Percentiles rank a stretch among this genome's conserved stretches.
These are phyloP conservation scores for Polydrusus tereticollis DNA, from an alignment of 2,888 invertebrate species.

Conservation along the genomic window DNA sequence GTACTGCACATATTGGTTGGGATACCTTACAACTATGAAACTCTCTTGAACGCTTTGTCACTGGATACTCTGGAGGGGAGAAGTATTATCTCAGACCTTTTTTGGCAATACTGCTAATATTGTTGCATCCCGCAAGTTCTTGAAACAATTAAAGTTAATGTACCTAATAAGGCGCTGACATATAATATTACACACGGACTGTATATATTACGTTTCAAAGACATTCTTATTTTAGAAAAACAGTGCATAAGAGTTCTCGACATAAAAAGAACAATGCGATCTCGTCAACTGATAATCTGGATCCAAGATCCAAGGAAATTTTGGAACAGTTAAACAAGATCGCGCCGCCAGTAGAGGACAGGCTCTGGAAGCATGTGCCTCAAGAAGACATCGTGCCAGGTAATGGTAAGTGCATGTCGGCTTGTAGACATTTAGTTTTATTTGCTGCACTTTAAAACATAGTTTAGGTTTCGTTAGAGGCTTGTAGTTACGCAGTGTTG, in stretches of 20 bases:
- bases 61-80: no score
- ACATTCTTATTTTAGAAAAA: conserved; percentile 50
- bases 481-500: not conserved
- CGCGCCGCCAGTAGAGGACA: conserved; percentile 68
- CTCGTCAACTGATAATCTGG: conserved; percentile 63
- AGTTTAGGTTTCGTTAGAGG: not conserved
- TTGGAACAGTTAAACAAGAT: conserved; percentile 66
- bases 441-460: not conserved
- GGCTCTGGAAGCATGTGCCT: conserved; percentile 70
- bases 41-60: no score
- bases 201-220: not conserved
- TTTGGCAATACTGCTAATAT: no score
- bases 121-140: no score
- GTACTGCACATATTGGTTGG: no score
- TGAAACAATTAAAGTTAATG: no score
- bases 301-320: conserved; percentile 66
- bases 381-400: conserved; percentile 65
- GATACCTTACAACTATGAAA: no score
- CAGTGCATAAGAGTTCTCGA: conserved; percentile 64
- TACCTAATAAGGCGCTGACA: no score
- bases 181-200: no score
- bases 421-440: conserved; percentile 17
- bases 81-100: no score
- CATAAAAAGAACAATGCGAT: conserved; percentile 60
- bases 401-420: conserved; percentile 52